phyloP scores from a whole-genome alignment of 1,140 invertebrate species.

The Lasioglossum albipes region DNA sequence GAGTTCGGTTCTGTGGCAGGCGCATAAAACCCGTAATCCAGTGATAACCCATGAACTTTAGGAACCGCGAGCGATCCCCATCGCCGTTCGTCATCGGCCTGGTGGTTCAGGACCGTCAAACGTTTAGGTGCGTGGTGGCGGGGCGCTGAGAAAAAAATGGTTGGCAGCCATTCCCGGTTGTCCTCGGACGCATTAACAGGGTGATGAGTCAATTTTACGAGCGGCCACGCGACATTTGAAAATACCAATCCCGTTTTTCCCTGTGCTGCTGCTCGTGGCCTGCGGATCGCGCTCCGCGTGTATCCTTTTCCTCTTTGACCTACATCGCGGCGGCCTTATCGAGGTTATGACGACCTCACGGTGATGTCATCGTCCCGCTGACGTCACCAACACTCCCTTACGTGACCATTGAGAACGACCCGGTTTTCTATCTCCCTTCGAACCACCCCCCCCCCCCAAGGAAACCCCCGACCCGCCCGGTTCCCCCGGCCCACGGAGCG shows the following conservation, averaged over 20 bases:
- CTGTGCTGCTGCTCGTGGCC: background rate
- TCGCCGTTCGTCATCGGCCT: background rate
- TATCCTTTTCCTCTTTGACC: conserved; percentile 45
- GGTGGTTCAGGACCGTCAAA: background rate
- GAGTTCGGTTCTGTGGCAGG: too few species aligned
- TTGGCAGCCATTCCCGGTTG: background rate
- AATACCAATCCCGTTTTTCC: background rate
- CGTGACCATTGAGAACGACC: conserved; percentile 67
- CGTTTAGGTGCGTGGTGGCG: background rate
- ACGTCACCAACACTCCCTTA: conserved; percentile 63
- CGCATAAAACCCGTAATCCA: too few species aligned
- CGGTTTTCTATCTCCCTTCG: conserved; percentile 56
- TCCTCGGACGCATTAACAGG: background rate
- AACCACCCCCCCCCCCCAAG: conserved; percentile 10
- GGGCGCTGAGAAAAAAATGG: background rate
- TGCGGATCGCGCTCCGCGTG: too few species aligned
- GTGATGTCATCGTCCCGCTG: conserved; percentile 70
- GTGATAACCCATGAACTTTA: too few species aligned
- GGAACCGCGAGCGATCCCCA: background rate
- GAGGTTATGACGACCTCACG: conserved; percentile 53
- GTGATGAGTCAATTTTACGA: conserved; percentile 33
- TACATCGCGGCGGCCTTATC: conserved; percentile 45
- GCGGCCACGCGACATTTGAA: conserved; percentile 36
- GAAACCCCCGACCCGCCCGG: background rate
- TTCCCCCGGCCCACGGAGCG: conserved; percentile 23